Evolutionary conservation across 2,797 vertebrate species (phyloP), one percentile per base, ranked within the genome.

Genomic region (Sebastes matsubarae): DNA sequence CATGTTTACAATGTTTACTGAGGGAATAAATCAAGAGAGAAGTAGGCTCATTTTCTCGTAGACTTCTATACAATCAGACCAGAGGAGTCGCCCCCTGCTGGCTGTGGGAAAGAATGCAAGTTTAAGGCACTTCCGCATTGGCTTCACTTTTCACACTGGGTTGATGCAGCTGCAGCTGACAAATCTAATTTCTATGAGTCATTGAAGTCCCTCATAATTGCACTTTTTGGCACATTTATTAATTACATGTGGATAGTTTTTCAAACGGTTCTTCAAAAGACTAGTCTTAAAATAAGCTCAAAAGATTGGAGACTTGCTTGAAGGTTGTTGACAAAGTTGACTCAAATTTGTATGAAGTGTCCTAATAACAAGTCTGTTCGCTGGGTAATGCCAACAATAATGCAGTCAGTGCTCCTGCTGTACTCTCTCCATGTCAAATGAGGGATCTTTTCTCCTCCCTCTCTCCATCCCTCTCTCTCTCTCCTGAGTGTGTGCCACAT

Each of bases 401-500:
- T 93, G 88, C 81, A 79, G 82, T 60, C 85, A 85, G 84, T 80
- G 71, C 85, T 87, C 59, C 69, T 80, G 77, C 91, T 86, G 76
- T 55, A 78, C 85, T 82, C 84, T 88, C 89, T 88, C 83, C 64
- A 87, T 87, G 90, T 89, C 88, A 88, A 80, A 82, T 86, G 81
- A 84, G 81, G 85, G 82, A 72, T 90, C 85, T 89, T 90, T 88
- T 72, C 85, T 88, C 77, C 86, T 89, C 87, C 88, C 81, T 38
- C 65, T 91, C 85, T 63, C 76, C 71, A 85, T 80, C 82, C 79
- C 82, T 36, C 76, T 52, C 66, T 92, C 90, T 85, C 81, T 84
- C 92, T 82, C 77, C 87, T 94, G 94, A 95, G 89, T 80, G 87
- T 91, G 94, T 95, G 95, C 96, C 96, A 96, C 95, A 95, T 95